Conservation (phyloP, 2,888 invertebrate genomes). For the Ommatoiulus sabulosus region DNA sequence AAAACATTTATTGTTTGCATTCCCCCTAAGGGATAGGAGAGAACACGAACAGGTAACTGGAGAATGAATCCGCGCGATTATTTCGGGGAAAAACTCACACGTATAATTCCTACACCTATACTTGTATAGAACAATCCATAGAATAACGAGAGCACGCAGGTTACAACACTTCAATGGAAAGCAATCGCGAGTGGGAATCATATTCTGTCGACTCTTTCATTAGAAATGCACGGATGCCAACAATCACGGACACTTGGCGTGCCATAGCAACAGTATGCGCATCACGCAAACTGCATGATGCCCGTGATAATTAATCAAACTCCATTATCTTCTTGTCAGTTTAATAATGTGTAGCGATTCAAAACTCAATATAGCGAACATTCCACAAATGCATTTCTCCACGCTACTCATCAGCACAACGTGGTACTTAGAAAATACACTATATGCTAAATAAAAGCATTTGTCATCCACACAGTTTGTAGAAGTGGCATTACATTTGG, state of each 20-base stretch:
- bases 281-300: constrained; percentile 18
- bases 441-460: neutral
- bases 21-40: neutral
- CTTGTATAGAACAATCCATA: neutral
- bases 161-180: neutral
- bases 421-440: too few relatives aligned
- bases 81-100: neutral
- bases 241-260: neutral
- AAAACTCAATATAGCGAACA: neutral
- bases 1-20: constrained; percentile 38
- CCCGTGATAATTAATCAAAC: neutral
- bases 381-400: neutral
- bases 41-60: neutral
- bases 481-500: too few relatives aligned
- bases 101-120: neutral
- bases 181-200: neutral
- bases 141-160: neutral
- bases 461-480: too few relatives aligned
- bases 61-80: neutral
- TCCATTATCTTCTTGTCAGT: neutral
- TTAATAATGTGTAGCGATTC: neutral
- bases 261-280: neutral
- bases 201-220: neutral
- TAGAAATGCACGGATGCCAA: neutral
- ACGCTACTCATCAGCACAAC: neutral